Evolutionary conservation across 2,888 invertebrate genomes (phyloP), one percentile per base, ranked within the genome.

Genomic region (Isoperla grammatica): DNA sequence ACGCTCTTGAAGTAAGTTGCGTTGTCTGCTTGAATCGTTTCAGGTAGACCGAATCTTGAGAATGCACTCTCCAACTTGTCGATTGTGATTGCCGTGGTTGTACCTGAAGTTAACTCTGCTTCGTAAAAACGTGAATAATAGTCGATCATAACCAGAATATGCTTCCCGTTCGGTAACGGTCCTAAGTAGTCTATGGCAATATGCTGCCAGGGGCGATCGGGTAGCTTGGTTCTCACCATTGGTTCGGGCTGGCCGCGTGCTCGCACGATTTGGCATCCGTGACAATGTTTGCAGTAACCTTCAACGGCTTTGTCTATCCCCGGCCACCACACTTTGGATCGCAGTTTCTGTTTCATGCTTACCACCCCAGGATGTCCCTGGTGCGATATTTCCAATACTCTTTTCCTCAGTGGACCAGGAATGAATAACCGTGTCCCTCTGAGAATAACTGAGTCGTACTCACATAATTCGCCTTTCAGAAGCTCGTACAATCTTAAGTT

Each of bases 301-400:
- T 40, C n/a, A 40, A 15, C 40, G 4, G n/a, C n/a, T 40, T 40
- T 12, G 15, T 40, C 40, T 3, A 40, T 40, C 11, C 12, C 12
- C 5, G 40, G 40, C 40, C 40, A 40, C 40, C 40, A 40, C 15
- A 40, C 40, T 15, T 40, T 40, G 5, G 40, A 13, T 12, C 40
- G 40, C 15, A 40, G 57, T 13, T 71, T 60, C 6, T 62, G 59
- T 57, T 72, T 73, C 71, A 72, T 73, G 0, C 68, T 63, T 0
- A 69, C 70, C 2, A 71, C 69, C 2, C 72, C 72, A 1, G 71
- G 72, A 42, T 74, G 72, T 61, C 73, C 71, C 56, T 71, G 68
- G 45, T 70, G 70, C 2, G 68, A 68, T 35, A 67, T 57, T 23
- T 61, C 54, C 40, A 71, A 54, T 9, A 69, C 65, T 43, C 56